A percentile compares a stretch with the other conserved stretches of the same genome.
Evolutionary conservation across 2,888 invertebrate species (phyloP).

Genomic region (Crocallis elinguaria): DNA sequence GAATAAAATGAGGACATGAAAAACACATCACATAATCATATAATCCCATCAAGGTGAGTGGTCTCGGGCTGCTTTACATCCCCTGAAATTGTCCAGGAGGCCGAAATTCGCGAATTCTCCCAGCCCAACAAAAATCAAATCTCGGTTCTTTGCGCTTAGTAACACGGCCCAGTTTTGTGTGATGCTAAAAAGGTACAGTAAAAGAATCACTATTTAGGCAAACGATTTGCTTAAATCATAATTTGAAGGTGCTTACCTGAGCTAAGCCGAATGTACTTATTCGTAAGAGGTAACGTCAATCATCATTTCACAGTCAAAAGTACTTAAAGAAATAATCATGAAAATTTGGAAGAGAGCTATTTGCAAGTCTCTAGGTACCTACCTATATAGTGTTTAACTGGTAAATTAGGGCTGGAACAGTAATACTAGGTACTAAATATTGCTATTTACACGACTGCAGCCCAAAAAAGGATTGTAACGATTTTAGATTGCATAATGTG

Average conservation of each 20-base stretch:
- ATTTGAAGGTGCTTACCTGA: background rate
- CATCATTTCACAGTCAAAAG: no score
- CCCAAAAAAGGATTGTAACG: no score
- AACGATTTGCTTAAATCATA: slow-evolving; percentile 13
- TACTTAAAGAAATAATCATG: no score
- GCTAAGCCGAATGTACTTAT: background rate
- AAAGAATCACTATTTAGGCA: slow-evolving; percentile 20
- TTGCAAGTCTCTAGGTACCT: no score
- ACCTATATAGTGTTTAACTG: no score
- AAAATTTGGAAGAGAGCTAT: no score
- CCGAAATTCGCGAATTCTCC: slow-evolving; percentile 32
- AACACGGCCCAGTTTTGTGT: slow-evolving; percentile 4
- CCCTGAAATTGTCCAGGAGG: slow-evolving; percentile 46
- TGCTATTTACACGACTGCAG: no score
- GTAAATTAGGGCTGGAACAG: no score
- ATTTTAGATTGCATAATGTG: no score
- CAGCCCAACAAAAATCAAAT: slow-evolving; percentile 10
- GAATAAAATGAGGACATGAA: slow-evolving; percentile 69
- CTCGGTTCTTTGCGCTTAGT: background rate
- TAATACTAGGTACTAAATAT: no score
- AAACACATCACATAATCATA: slow-evolving; percentile 70
- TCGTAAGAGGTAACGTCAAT: no score
- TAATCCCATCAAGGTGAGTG: slow-evolving; percentile 68
- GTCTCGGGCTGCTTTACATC: slow-evolving; percentile 56
- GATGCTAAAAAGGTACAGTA: slow-evolving; percentile 1